Base-by-base conservation (phyloP, 2,113 vertebrate species). In the cat (Felis catus) region DNA sequence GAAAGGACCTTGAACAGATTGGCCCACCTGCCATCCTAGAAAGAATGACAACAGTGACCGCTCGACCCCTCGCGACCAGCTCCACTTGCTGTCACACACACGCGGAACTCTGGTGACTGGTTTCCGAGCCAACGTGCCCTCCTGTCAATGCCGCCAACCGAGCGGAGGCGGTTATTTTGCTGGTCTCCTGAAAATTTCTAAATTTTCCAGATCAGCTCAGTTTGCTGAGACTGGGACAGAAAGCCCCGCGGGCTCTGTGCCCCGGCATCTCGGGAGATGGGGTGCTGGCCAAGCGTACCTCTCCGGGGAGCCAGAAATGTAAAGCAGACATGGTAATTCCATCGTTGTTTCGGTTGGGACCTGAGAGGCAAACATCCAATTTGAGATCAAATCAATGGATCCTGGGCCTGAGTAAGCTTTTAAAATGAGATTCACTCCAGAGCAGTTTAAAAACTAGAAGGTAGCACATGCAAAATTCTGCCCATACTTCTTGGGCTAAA, bases 361-460 rank as follows among this genome's bases (percentile, higher is more conserved):
- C 96, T 81, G 89, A 96, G 83, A 95, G 86, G 95, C 89, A 96
- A 87, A 81, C 58, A 95, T 96, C 96, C 94, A 95, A 63, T 92
- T 84, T 96, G 86, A 97, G 97, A 97, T 93, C 96, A 92, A 95
- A 96, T 96, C 96, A 97, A 96, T 96, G 92, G 92, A 95, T 92
- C 89, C 89, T 92, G 90, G 70, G 81, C 88, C 95, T 82, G 91
- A 89, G 61, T 93, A 76, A 97, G 91, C 91, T 96, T 97, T 95
- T 97, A 83, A 96, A 96, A 80, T 70, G 89, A 55, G 73, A 78
- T 89, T 97, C 83, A n/a, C 48, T 96, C 31, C 79, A 36, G 58
- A 94, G 92, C 39, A 29, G 36, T 29, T 95, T 95, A 73, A 92
- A 93, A 83, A 95, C 88, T 45, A 79, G 82, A 89, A 93, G 71